Evolutionary conservation across 2,113 vertebrate genomes (phyloP).

Genomic region (Madoqua kirkii): DNA sequence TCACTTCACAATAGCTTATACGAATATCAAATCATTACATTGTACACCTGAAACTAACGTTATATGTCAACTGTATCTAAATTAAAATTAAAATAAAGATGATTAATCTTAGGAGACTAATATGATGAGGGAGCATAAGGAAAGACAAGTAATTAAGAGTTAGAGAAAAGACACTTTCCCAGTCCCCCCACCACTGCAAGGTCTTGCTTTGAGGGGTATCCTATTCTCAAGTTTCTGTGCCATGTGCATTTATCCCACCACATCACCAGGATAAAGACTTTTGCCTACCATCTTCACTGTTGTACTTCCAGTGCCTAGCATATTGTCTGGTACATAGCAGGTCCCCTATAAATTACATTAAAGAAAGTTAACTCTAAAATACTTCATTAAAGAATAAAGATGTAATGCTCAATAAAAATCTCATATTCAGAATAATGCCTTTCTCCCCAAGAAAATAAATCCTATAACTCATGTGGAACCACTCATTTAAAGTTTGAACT

Average conservation of each 20-base stretch:
- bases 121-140: not conserved
- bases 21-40: not conserved
- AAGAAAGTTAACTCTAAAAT: not conserved
- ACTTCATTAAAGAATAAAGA: not conserved
- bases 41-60: not conserved
- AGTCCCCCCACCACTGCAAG: no score
- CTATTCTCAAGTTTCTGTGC: not conserved
- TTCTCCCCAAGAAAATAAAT: not conserved
- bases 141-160: not conserved
- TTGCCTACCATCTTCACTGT: not conserved
- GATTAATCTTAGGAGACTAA: not conserved
- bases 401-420: not conserved
- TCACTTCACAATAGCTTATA: not conserved
- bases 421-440: not conserved
- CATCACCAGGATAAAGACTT: not conserved
- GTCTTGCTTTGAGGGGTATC: not conserved
- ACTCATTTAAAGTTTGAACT: not conserved
- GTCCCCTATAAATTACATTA: not conserved
- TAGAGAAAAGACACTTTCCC: not conserved
- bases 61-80: not conserved
- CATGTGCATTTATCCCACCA: not conserved
- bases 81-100: not conserved
- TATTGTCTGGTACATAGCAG: not conserved
- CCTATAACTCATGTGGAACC: not conserved
- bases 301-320: not conserved